Evolutionary conservation across 2,888 invertebrate species (phyloP), one percentile per base, ranked within the genome.

Genomic region (Drosophila mettleri): DNA sequence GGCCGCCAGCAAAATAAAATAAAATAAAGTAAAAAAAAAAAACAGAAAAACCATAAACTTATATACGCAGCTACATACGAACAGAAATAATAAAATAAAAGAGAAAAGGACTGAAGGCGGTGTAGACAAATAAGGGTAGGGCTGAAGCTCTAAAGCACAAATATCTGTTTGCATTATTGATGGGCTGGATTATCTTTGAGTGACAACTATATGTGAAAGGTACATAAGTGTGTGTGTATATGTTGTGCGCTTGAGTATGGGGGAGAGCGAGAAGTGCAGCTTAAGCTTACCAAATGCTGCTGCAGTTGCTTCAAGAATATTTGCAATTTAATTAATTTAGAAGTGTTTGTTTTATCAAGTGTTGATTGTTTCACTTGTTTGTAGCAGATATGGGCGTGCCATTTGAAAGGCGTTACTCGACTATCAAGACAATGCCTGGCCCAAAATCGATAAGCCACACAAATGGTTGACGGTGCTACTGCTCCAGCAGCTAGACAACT

Each of bases 311-410:
- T 81, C 70, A 69, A 84, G 84, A 71, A 85, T 86, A 86, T 85
- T 85, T 86, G 85, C 85, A 85, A 88, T 88, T 88, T 88, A 88
- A 88, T 88, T 88, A 88, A 88, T 88, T 87, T 88, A 79, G 79
- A 88, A 87, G 86, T 88, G 87, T 88, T 88, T 88, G 89, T 74
- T 88, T 84, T 88, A 87, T 82, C 82, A 86, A 88, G 88, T 87
- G 88, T 86, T 87, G 84, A 85, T 85, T 86, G 85, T 85, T 78
- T 85, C 85, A 86, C 85, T 85, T 85, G 85, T 86, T 84, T 84
- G 84, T 79, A 86, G 80, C 86, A 83, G 75, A 76, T 83, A 76
- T 76, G 78, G 80, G 74, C 80, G 66, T 76, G 73, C 78, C 77
- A 80, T 71, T 74, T 69, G 69, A 74, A 74, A 71, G 76, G 69